Conservation (phyloP, 2,888 invertebrate genomes). For the Tipula lateralis region DNA sequence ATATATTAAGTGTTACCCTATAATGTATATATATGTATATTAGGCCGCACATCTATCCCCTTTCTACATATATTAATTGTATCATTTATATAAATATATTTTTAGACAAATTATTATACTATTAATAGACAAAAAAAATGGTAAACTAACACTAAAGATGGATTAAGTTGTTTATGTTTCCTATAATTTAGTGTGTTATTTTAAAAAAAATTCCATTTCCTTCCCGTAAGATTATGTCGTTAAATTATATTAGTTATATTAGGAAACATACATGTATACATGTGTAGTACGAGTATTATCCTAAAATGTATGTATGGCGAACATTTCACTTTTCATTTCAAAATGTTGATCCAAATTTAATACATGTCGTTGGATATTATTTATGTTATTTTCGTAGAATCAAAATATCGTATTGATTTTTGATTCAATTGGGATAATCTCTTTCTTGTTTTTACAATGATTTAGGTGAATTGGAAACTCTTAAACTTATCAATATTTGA, state of each 20-base stretch:
- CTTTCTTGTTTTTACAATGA: not conserved
- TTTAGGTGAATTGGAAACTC: not conserved
- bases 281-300: not conserved
- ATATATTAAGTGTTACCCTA: not conserved
- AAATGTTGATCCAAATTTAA: not conserved
- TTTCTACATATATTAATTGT: not conserved
- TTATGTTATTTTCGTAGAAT: not conserved
- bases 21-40: not conserved
- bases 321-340: not conserved
- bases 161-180: not conserved
- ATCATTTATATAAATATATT: not conserved
- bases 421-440: conserved; percentile 9
- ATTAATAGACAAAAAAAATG: not conserved
- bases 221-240: not conserved
- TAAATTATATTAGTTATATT: not conserved
- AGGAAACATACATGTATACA: not conserved
- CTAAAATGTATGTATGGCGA: not conserved
- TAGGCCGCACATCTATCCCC: not conserved
- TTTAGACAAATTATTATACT: not conserved
- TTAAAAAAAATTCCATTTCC: not conserved
- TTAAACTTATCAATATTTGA: not conserved
- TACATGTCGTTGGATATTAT: not conserved
- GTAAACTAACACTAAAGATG: not conserved
- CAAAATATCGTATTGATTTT: not conserved
- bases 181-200: not conserved